Base-by-base conservation (phyloP, 2,797 vertebrate species). In the Arnoldichthys spilopterus region DNA sequence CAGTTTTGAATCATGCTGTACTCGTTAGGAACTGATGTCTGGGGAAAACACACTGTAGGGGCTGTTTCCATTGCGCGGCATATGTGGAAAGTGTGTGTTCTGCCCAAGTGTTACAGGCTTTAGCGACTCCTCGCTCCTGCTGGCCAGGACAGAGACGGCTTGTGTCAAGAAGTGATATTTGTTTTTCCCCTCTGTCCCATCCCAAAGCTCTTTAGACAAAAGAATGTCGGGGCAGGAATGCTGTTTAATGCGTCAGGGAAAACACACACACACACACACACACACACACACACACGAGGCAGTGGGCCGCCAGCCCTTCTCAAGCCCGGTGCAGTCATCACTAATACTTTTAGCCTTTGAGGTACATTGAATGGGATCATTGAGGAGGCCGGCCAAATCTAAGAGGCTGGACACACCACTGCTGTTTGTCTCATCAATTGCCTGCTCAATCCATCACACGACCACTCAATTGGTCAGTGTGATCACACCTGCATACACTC, bases 131-230 rank as follows among this genome's bases (percentile, higher is more conserved):
- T 61, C 43, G 80, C 82, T 87, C 77, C 81, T 49, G 84, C 78
- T 87, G 87, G 89, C 84, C 82, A 77, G 74, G 49, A 85, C 79
- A 82, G 63, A 84, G 80, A 59, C 66, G 68, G 87, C 64, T 87
- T 91, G 84, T 86, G 85, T 90, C 73, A 79, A 81, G 47, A 18
- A 87, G 81, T 2, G 37, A 80, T 88, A 85, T 91, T 91, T 89
- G 87, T 88, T 92, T 92, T 92, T 90, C 89, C 88, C 78, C 84
- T 91, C 80, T 4, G 75, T 86, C 84, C 88, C 83, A 87, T 91
- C 89, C 91, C 86, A 80, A 72, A 87, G 85, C 87, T 87, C 85
- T 86, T 80, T 72, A 83, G 82, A 82, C 82, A 86, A 72, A 82
- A 86, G 87, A 90, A 90, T 89, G 88, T 88, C 87, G 87, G 63